Evolutionary conservation across 1,140 invertebrate species (phyloP).

Genomic region (Drosophila takahashii): DNA sequence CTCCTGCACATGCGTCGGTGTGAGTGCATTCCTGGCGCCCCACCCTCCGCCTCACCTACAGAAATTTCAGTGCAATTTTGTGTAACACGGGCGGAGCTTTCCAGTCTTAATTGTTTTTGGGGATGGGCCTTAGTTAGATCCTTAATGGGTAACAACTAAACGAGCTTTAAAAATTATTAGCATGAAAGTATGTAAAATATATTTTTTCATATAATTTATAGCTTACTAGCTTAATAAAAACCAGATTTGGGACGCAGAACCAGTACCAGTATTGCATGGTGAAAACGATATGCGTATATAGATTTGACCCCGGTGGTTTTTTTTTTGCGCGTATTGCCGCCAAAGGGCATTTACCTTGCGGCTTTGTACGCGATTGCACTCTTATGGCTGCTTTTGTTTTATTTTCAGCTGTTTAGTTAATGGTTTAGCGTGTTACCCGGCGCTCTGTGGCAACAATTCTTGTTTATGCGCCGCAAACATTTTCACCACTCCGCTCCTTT

Average conservation of each 20-base stretch:
- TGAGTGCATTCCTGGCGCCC: constrained; percentile 18
- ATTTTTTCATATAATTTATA: neutral
- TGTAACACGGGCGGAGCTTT: neutral
- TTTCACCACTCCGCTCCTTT: constrained; percentile 47
- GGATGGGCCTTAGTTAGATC: neutral
- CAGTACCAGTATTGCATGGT: too few relatives aligned
- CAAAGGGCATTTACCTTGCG: constrained; percentile 37
- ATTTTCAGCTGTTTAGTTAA: constrained; percentile 77
- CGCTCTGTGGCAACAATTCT: constrained; percentile 68
- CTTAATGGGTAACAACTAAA: neutral
- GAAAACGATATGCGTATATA: too few relatives aligned
- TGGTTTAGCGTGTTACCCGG: constrained; percentile 75
- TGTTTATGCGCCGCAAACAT: constrained; percentile 82
- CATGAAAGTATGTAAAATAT: neutral
- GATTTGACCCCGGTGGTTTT: too few relatives aligned
- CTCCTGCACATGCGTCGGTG: constrained; percentile 32
- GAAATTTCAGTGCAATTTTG: constrained; percentile 15
- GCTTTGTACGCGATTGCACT: constrained; percentile 19
- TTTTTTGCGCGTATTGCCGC: too few relatives aligned
- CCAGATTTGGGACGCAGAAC: too few relatives aligned
- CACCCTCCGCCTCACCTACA: too few relatives aligned
- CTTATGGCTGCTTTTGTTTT: constrained; percentile 57
- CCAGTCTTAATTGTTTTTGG: constrained; percentile 15
- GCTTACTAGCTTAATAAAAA: neutral
- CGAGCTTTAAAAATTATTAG: constrained; percentile 3